phyloP scores from a whole-genome alignment of 2,113 vertebrate species.

The Microcebus tavaratra region DNA sequence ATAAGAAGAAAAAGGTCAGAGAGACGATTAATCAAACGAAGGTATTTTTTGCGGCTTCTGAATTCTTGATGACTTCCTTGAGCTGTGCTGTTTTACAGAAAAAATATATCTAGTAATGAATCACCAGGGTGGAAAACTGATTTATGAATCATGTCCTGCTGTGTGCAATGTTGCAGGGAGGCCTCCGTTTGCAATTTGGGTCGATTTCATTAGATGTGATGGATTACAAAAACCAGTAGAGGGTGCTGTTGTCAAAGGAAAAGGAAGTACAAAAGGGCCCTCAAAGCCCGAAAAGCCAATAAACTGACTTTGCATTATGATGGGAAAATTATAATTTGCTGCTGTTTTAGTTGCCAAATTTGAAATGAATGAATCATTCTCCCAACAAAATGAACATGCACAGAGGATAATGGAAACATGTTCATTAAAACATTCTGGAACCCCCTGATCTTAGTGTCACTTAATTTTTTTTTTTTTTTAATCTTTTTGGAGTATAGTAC shows the following conservation, averaged over 20 bases:
- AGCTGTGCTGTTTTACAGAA: constrained; percentile 65
- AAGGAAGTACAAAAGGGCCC: background rate
- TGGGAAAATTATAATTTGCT: constrained; percentile 71
- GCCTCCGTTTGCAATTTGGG: constrained; percentile 53
- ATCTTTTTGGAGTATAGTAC: constrained; percentile 46
- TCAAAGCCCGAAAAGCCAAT: constrained; percentile 14
- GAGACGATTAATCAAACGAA: constrained; percentile 72
- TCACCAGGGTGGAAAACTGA: constrained; percentile 51
- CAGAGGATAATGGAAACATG: constrained; percentile 71
- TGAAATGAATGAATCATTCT: constrained; percentile 72
- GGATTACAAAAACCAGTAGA: constrained; percentile 72
- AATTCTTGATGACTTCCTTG: constrained; percentile 64
- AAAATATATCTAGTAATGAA: constrained; percentile 66
- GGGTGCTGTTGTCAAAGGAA: constrained; percentile 81
- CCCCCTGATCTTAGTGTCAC: constrained; percentile 61
- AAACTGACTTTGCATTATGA: constrained; percentile 60
- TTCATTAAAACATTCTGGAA: constrained; percentile 73
- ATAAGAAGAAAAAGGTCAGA: constrained; percentile 73
- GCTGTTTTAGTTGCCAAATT: constrained; percentile 73
- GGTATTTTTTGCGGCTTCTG: constrained; percentile 56
- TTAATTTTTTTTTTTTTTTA: constrained; percentile 45
- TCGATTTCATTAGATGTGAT: background rate
- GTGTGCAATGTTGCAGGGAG: background rate
- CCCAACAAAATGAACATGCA: constrained; percentile 75
- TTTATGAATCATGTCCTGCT: constrained; percentile 35